These are phyloP conservation scores for Pristionchus japonicus DNA, from an alignment of 2,888 invertebrate genomes.

Conservation along the genomic window DNA sequence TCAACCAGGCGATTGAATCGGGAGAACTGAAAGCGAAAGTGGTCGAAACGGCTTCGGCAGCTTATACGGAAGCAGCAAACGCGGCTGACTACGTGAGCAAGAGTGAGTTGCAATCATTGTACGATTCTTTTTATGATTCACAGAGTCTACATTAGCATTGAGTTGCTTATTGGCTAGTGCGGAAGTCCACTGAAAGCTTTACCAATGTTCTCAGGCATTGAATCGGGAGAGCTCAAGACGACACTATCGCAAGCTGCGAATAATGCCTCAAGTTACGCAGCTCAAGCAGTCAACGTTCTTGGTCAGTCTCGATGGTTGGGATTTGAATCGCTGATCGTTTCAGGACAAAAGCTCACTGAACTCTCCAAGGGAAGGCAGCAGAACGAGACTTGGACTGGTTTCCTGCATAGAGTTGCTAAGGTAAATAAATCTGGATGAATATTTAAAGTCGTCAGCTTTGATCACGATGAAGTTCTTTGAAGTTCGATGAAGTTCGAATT, in stretches of 20 bases:
- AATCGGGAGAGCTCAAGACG: neutral
- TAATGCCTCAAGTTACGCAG: neutral
- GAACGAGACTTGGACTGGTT: neutral
- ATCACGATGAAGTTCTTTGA: no score
- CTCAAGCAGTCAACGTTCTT: neutral
- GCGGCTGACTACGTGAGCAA: neutral
- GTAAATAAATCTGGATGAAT: no score
- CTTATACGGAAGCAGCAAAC: neutral
- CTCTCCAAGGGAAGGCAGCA: neutral
- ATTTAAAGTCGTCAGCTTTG: no score
- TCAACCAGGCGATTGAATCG: neutral
- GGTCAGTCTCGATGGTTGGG: no score
- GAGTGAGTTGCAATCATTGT: neutral
- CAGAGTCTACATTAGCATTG: no score
- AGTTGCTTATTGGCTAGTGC: no score
- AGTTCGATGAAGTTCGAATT: no score
- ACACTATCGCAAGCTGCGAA: neutral
- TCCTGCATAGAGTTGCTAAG: neutral
- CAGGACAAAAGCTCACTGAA: neutral
- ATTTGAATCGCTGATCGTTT: neutral
- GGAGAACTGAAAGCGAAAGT: neutral
- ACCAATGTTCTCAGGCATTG: neutral
- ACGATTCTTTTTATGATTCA: no score
- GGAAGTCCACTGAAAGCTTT: no score
- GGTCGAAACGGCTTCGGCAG: neutral